phyloP scores from a whole-genome alignment of 2,888 invertebrate species.

The Stomorhina lunata region DNA sequence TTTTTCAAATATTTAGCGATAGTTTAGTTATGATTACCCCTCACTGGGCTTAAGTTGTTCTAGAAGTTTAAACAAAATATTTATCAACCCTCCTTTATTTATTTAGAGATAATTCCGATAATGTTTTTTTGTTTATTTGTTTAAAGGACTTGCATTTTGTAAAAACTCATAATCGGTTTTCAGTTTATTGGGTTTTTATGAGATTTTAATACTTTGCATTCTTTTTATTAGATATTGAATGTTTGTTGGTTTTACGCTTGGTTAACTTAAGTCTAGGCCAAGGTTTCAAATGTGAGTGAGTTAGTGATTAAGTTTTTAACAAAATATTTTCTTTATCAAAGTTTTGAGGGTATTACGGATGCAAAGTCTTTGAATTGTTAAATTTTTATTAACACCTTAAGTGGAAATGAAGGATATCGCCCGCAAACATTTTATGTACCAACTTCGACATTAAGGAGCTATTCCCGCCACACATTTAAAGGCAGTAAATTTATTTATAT shows the following conservation, averaged over 20 bases:
- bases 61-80: conserved; percentile 37
- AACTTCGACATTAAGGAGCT: too few relatives aligned
- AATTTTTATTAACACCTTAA: too few relatives aligned
- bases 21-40: conserved; percentile 56
- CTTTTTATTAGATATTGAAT: background rate
- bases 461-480: too few relatives aligned
- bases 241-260: conserved; percentile 47
- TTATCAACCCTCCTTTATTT: background rate
- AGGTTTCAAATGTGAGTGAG: background rate
- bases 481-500: too few relatives aligned
- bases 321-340: too few relatives aligned
- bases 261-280: conserved; percentile 40
- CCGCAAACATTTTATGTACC: too few relatives aligned
- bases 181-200: background rate
- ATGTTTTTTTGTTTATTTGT: background rate
- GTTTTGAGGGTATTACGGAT: too few relatives aligned
- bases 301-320: too few relatives aligned
- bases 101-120: background rate
- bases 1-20: conserved; percentile 35
- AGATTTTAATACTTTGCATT: conserved; percentile 10
- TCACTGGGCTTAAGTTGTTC: conserved; percentile 49
- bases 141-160: conserved; percentile 10
- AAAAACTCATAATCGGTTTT: conserved; percentile 6
- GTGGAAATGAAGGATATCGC: too few relatives aligned
- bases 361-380: too few relatives aligned